Percentiles rank a stretch among this genome's conserved stretches.
phyloP scores from a whole-genome alignment of 2,888 invertebrate genomes.

The Troides aeacus region DNA sequence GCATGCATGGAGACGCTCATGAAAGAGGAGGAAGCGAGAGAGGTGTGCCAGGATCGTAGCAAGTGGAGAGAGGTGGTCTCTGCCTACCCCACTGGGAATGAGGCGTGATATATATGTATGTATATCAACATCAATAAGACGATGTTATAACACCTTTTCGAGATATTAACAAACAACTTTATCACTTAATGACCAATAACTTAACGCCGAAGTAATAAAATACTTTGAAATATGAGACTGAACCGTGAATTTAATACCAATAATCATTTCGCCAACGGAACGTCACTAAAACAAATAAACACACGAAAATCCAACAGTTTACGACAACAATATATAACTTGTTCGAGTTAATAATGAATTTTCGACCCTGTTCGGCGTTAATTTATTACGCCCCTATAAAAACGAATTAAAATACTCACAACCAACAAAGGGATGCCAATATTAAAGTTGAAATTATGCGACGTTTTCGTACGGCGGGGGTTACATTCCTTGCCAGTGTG shows the following conservation, averaged over 20 bases:
- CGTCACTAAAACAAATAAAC: constrained; percentile 21
- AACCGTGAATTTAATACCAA: constrained; percentile 15
- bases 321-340: constrained; percentile 14
- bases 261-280: constrained; percentile 10
- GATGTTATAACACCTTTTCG: background rate
- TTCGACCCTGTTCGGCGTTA: constrained; percentile 27
- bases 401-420: constrained; percentile 9
- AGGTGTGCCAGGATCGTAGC: no score
- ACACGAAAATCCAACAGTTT: constrained; percentile 12
- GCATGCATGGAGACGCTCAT: no score
- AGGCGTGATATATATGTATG: no score
- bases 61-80: no score
- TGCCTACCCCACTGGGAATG: no score
- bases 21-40: no score
- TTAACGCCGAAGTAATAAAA: constrained; percentile 1
- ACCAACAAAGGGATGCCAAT: constrained; percentile 6
- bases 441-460: constrained; percentile 12
- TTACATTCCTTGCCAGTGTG: background rate
- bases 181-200: constrained; percentile 13
- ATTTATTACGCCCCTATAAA: constrained; percentile 23
- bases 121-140: no score
- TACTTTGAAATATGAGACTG: background rate
- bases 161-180: constrained; percentile 9
- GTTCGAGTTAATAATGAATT: constrained; percentile 21
- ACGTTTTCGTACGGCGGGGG: background rate